phyloP scores from a whole-genome alignment of 2,888 invertebrate genomes.

The Hirtodrosophila confusa region DNA sequence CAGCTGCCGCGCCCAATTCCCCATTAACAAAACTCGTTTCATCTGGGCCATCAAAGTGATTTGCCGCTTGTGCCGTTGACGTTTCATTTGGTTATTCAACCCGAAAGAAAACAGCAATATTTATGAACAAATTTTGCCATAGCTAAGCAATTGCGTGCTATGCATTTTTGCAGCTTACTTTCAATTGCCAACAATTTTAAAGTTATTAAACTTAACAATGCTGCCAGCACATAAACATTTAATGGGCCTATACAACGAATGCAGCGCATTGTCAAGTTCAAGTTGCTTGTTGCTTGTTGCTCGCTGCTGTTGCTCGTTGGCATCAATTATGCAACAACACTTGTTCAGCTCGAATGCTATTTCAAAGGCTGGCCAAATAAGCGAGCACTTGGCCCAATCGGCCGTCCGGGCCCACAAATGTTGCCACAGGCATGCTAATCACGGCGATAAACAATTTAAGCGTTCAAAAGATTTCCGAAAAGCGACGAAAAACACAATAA shows the following conservation, averaged over 20 bases:
- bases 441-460: slow-evolving; percentile 76
- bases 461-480: slow-evolving; percentile 73
- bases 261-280: slow-evolving; percentile 72
- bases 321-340: slow-evolving; percentile 64
- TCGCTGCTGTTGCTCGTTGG: slow-evolving; percentile 14
- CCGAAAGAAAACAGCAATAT: slow-evolving; percentile 9
- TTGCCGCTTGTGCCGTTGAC: slow-evolving; percentile 37
- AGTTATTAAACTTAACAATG: slow-evolving; percentile 73
- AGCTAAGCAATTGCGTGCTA: slow-evolving; percentile 60
- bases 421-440: slow-evolving; percentile 73
- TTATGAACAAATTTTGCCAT: slow-evolving; percentile 8
- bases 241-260: slow-evolving; percentile 49
- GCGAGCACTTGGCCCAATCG: slow-evolving; percentile 39
- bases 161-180: slow-evolving; percentile 59
- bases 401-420: slow-evolving; percentile 37
- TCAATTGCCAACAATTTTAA: slow-evolving; percentile 67
- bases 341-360: slow-evolving; percentile 28
- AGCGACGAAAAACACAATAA: slow-evolving; percentile 65
- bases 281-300: slow-evolving; percentile 46
- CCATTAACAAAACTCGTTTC: slow-evolving; percentile 52
- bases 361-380: slow-evolving; percentile 25
- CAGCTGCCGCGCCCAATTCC: slow-evolving; percentile 38
- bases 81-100: slow-evolving; percentile 69
- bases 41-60: slow-evolving; percentile 48
- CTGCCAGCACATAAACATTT: slow-evolving; percentile 37